Base-by-base conservation (phyloP, 2,797 vertebrate genomes). In the Oreochromis mossambicus region DNA sequence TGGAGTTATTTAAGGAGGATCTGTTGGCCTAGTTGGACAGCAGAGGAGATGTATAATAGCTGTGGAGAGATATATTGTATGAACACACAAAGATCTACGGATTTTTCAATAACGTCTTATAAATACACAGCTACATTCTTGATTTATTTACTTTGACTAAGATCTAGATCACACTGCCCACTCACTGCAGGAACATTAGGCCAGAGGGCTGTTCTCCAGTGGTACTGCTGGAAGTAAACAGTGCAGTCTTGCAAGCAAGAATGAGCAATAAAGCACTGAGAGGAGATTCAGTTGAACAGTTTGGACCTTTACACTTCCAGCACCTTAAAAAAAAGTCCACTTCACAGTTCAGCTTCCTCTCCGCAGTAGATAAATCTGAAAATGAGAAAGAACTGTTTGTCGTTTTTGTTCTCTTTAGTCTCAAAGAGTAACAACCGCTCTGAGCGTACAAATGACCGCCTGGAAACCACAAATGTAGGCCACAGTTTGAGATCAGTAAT, bases 71-170 rank as follows among this genome's bases (percentile, higher is more conserved):
- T 11, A 19, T 48, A 41, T 15, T 58, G 21, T 50, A 43, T 48
- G 32, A 66, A 83, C 68, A 77, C 56, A 58, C 78, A 83, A 61
- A 34, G 19, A 21, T 75, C 38, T 54, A 34, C 34, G 34, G 13
- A 3, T 61, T 79, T 76, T 41, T 13, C 41, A 34, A 29, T 21
- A 21, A 19, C n/a, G 55, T 51, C 43, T 70, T 36, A 52, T 38
- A 68, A 58, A 80, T 63, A 54, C 48, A 54, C 34, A 80, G 51
- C 34, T 6, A 1, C 14, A 10, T 43, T 61, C 52, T 68, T 85
- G 46, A 88, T 83, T 83, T 87, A 79, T 89, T 88, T 87, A 76
- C 76, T 73, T 75, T 70, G 48, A 79, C 70, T 76, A 52, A 83
- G 52, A 26, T 79, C 32, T 55, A 15, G 78, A 85, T 84, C 80